Evolutionary conservation across 35 echinoderm and acorn worm genomes (phyloP), one percentile per base, ranked within the genome.

Genomic region (Hemicentrotus pulcherrimus): DNA sequence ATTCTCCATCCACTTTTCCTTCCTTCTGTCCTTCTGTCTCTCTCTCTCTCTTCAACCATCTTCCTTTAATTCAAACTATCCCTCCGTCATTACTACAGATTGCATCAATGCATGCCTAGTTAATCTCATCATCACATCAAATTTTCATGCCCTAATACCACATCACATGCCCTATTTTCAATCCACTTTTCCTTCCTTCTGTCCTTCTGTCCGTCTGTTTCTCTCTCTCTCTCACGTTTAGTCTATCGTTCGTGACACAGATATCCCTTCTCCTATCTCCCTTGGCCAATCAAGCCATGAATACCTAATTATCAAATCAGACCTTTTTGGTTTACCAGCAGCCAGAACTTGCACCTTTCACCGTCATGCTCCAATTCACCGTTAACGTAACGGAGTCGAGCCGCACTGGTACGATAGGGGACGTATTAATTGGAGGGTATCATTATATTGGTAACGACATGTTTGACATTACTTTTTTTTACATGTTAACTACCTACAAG

Each of bases 291-390:
- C 88, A 90, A 45, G 88, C 88, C 88, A 6, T 18, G 46, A 47
- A 47, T 90, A 90, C 88, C 88, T 90, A 33, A 90, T 90, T 90
- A 90, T 90, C 88, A 90, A 47, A 90, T 90, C 88, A 19, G 88
- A 47, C 88, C 88, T 47, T 32, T 90, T 90, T 90, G 45, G 3
- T 3, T 3, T 0, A 90, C 88, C 88, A 90, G 88, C 32, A 47
- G 88, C 33, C 14, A 90, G 46, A 33, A 90, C 19, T 45, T 47
- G 46, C 88, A 90, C 88, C 46, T 90, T 86, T 90, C 88, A 41
- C 15, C 11, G 88, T 90, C 88, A 90, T 90, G 88, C 88, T 32
- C 88, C 88, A 90, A 90, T 90, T 90, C 88, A 32, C 88, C 16
- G 88, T 16, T 31, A 90, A 33, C 88, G 88, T 90, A 45, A 88